Conservation (phyloP, 2,797 vertebrate species). For the Silurus lanzhouensis region DNA sequence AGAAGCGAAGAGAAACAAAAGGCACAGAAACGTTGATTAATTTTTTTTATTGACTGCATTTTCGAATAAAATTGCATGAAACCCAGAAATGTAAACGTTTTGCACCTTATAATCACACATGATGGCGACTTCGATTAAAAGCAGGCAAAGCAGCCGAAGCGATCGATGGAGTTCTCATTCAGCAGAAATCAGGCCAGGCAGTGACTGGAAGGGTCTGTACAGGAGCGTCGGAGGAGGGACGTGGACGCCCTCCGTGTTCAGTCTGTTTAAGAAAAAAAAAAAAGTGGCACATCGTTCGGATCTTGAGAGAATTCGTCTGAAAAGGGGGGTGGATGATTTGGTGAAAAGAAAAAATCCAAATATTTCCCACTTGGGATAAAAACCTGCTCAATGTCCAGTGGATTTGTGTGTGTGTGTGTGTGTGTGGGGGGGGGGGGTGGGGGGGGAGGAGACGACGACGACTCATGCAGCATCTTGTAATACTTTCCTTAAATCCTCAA, state of each 20-base stretch:
- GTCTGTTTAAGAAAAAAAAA: background rate
- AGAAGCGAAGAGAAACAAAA: background rate
- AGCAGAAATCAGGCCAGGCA: constrained; percentile 34
- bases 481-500: no score
- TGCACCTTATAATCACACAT: constrained; percentile 41
- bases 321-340: constrained; percentile 12
- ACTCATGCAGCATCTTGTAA: no score
- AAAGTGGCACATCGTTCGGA: constrained; percentile 43
- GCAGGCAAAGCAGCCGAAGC: constrained; percentile 48
- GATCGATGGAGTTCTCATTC: constrained; percentile 22
- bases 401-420: no score
- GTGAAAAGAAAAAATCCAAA: background rate
- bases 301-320: constrained; percentile 69
- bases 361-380: background rate
- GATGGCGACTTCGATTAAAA: constrained; percentile 32
- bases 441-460: no score
- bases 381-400: background rate
- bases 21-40: constrained; percentile 28
- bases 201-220: constrained; percentile 25
- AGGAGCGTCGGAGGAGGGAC: background rate
- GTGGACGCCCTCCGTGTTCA: background rate
- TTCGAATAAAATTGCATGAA: constrained; percentile 57
- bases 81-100: constrained; percentile 55
- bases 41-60: constrained; percentile 49
- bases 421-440: no score